These are phyloP conservation scores for Pseudochaenichthys georgianus DNA, from an alignment of 2,797 vertebrate species.

Conservation along the genomic window DNA sequence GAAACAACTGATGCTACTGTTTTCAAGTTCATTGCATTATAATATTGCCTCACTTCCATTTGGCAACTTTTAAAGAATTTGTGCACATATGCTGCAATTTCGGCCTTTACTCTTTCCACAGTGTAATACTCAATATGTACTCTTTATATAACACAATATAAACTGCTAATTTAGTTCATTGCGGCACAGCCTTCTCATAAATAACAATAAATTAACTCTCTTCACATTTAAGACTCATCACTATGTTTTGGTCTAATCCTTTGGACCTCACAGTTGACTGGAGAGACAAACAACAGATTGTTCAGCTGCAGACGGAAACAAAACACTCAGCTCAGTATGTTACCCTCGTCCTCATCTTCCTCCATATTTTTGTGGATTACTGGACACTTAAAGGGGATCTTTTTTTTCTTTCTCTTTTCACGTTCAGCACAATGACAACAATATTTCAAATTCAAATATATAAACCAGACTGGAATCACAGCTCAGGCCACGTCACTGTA, in stretches of 20 bases:
- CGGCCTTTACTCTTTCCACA: conserved; percentile 6
- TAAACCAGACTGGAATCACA: conserved; percentile 43
- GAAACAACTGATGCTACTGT: conserved; percentile 38
- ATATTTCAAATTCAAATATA: conserved; percentile 45
- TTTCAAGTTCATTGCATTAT: conserved; percentile 49
- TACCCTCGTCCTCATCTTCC: not conserved
- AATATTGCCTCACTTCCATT: conserved; percentile 18
- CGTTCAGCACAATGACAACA: conserved; percentile 27
- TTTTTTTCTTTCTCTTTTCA: not conserved
- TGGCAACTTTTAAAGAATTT: conserved; percentile 43
- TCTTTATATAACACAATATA: conserved; percentile 34
- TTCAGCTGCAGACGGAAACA: conserved; percentile 46
- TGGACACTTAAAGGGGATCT: conserved; percentile 22
- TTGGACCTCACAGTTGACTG: conserved; percentile 49
- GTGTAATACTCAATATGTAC: conserved; percentile 39
- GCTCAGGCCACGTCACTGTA: conserved; percentile 56
- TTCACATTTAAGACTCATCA: conserved; percentile 43
- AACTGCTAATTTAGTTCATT: conserved; percentile 19
- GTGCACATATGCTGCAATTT: conserved; percentile 13
- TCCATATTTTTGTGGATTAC: conserved; percentile 17
- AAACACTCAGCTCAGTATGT: conserved; percentile 18
- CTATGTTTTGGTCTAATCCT: conserved; percentile 47
- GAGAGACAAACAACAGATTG: conserved; percentile 52
- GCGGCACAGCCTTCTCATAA: conserved; percentile 24
- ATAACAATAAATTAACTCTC: conserved; percentile 18